Conservation (phyloP, 2,113 vertebrate genomes). For the Eulemur rufifrons region DNA sequence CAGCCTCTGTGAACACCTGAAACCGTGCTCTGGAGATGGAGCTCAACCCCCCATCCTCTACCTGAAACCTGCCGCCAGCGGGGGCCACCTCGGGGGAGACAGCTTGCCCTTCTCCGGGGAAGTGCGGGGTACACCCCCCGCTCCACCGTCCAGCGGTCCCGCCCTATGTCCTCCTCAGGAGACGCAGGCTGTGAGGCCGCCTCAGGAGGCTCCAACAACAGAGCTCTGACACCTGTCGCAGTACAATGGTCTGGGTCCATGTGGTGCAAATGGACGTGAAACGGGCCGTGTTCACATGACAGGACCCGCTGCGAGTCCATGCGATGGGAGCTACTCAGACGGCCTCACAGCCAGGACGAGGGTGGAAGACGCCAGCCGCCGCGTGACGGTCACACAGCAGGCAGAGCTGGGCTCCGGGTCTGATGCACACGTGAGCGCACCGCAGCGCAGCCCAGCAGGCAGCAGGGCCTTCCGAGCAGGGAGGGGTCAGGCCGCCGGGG, state of each 20-base stretch:
- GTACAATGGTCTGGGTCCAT: background rate
- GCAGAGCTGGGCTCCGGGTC: background rate
- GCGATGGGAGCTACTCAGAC: background rate
- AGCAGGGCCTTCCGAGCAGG: accelerated
- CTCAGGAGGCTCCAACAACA: background rate
- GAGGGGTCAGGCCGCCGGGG: accelerated
- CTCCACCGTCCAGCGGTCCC: background rate
- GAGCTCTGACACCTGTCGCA: background rate
- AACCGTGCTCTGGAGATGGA: accelerated
- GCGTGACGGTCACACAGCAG: accelerated
- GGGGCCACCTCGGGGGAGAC: accelerated
- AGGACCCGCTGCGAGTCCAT: accelerated
- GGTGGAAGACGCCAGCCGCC: background rate
- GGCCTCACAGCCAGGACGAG: accelerated
- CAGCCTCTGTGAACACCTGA: accelerated
- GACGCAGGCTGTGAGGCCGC: accelerated
- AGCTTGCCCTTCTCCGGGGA: accelerated
- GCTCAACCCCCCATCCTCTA: accelerated
- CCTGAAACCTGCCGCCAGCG: background rate
- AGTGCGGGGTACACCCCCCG: accelerated
- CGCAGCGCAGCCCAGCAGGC: accelerated
- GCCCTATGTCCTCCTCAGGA: background rate
- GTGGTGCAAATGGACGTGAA: accelerated
- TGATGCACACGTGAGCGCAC: accelerated
- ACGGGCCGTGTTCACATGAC: accelerated